Conservation (phyloP, 2,888 invertebrate species). For the Amphipoea lucens region DNA sequence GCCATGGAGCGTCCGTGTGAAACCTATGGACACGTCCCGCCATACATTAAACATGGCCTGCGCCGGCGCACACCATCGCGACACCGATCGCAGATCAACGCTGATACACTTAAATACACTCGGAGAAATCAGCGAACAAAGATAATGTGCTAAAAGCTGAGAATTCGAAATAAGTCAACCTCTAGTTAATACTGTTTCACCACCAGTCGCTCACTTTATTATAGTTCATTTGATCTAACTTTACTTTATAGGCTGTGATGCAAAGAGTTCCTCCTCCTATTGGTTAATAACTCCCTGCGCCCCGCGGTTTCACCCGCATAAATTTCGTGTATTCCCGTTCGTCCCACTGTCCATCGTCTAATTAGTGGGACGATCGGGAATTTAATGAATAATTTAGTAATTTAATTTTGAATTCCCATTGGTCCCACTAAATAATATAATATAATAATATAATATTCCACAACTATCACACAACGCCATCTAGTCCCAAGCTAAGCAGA, state of each 20-base stretch:
- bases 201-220: neutral
- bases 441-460: no score
- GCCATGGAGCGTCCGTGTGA: conserved; percentile 50
- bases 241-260: neutral
- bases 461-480: no score
- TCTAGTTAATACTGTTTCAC: neutral
- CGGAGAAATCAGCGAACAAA: conserved; percentile 20
- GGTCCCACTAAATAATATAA: no score
- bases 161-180: conserved; percentile 11
- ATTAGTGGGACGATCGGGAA: no score
- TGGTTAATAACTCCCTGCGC: no score
- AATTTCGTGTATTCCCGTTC: no score
- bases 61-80: conserved; percentile 45
- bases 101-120: conserved; percentile 46
- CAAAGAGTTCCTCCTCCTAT: neutral
- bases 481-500: no score
- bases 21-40: conserved; percentile 40
- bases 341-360: no score
- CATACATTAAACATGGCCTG: conserved; percentile 59
- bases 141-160: conserved; percentile 23
- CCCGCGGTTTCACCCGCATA: no score
- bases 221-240: neutral
- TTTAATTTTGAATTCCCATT: no score
- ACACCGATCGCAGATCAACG: conserved; percentile 44
- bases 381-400: no score